phyloP scores from a whole-genome alignment of 2,888 invertebrate species.

The Dicyrtomina minuta region DNA sequence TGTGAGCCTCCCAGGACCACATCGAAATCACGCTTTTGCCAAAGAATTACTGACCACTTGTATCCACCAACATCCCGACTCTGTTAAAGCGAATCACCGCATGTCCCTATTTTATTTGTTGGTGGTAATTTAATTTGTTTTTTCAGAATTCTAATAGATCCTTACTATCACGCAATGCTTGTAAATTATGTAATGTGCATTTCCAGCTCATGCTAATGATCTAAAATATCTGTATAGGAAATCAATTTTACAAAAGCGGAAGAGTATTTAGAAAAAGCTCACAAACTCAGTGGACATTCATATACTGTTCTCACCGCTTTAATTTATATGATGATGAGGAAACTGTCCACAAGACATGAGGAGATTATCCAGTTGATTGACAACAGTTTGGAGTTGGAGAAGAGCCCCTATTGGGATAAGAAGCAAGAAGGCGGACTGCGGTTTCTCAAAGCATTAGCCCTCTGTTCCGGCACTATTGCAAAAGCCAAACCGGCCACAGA shows the following conservation, averaged over 20 bases:
- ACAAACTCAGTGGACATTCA: not conserved
- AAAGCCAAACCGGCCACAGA: slow-evolving; percentile 11
- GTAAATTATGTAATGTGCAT: no score
- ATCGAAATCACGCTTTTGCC: slow-evolving; percentile 7
- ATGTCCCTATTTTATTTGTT: slow-evolving; percentile 3
- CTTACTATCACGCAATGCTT: no score
- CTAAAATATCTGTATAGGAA: no score
- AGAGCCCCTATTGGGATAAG: not conserved
- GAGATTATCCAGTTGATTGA: slow-evolving; percentile 2
- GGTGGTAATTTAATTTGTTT: slow-evolving; percentile 9
- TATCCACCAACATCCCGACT: not conserved
- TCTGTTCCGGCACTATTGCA: not conserved
- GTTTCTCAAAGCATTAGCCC: not conserved
- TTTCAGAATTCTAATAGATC: no score
- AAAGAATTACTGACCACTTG: not conserved
- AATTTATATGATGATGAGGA: slow-evolving; percentile 2
- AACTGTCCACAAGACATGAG: not conserved
- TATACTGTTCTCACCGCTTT: not conserved
- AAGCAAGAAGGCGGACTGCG: slow-evolving; percentile 9
- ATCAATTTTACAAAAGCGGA: slow-evolving; percentile 12
- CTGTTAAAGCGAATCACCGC: not conserved
- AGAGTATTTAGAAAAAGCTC: slow-evolving; percentile 3
- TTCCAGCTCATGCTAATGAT: no score
- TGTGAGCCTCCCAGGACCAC: not conserved
- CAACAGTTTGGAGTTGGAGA: not conserved